Evolutionary conservation across 2,113 vertebrate genomes (phyloP).

Genomic region (Chrysemys picta): DNA sequence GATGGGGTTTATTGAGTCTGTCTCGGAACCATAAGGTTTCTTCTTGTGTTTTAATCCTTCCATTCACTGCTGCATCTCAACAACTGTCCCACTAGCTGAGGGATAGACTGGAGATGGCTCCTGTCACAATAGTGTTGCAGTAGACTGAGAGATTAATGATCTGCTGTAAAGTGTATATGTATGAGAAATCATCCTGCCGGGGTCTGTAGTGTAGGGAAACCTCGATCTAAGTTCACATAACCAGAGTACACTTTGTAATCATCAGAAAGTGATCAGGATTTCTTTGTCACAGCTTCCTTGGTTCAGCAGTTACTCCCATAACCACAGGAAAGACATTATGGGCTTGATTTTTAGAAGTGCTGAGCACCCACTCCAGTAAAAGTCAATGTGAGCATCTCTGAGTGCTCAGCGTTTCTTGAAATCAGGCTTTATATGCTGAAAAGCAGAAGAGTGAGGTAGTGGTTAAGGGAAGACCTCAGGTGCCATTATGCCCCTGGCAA

Average conservation of each 20-base stretch:
- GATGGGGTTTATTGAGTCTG: neutral
- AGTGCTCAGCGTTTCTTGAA: neutral
- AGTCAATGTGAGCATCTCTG: neutral
- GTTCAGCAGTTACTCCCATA: neutral
- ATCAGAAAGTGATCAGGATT: neutral
- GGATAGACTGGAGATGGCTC: neutral
- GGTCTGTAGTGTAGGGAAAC: neutral
- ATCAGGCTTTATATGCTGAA: neutral
- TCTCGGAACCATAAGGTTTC: neutral
- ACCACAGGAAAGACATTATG: neutral
- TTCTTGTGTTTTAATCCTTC: constrained; percentile 2
- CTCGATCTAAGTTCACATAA: neutral
- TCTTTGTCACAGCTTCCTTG: neutral
- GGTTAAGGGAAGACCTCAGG: no score
- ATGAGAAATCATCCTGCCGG: neutral
- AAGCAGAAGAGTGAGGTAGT: no score
- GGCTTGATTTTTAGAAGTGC: neutral
- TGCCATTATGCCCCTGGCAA: no score
- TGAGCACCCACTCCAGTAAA: neutral
- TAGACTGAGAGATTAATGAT: neutral
- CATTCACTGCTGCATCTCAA: constrained; percentile 5
- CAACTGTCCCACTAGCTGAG: neutral
- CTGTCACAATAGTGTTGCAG: neutral
- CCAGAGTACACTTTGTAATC: neutral
- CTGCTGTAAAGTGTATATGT: neutral